Evolutionary conservation across 2,113 vertebrate species (phyloP), one percentile per base, ranked within the genome.

Genomic region (Chrysochloris asiatica): DNA sequence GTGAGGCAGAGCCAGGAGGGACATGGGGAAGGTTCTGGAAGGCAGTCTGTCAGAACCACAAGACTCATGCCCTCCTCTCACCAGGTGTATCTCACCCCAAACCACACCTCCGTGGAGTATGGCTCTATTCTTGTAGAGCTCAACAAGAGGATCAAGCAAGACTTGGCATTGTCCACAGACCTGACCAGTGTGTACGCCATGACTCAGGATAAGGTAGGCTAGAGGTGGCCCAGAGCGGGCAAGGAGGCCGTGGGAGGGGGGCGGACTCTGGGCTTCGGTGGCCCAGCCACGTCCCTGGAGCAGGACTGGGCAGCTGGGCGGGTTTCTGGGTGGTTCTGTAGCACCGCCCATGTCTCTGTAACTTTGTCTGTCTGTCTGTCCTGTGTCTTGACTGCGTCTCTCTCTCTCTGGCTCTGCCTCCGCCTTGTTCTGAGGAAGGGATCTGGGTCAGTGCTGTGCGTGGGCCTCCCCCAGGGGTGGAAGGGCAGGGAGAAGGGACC

Each of bases 141-240:
- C 79, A 97, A 98, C 92, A 98, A 97, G 92, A 94, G 95, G 0
- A 97, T 99, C 95, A 99, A 99, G 97, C 99, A 97, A 94, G 98
- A 99, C 92, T 97, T 99, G 71, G 97, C 98, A 73, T 98, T 99
- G 63, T 98, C 99, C 26, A 94, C 93, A 61, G 92, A 94, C 45
- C 97, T 95, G 86, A 96, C 98, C 67, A 97, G 98, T 93, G 93
- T 99, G 13, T 99, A 99, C 0, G 97, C 99, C 96, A 98, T 99
- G 98, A 99, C 98, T 1, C 98, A 98, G 96, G 98, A 98, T 91
- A 99, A 99, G 99, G 99, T 99, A 97, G 71, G 89, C 48, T 9
- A n/a, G n/a, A 28, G 26, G 28, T 2, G 0, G 26, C 22, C 38
- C 4, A 0, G 36, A 17, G 17, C 21, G 3, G 30, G n/a, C n/a